phyloP scores from a whole-genome alignment of 2,888 invertebrate genomes.

The Dicyrtomina minuta region DNA sequence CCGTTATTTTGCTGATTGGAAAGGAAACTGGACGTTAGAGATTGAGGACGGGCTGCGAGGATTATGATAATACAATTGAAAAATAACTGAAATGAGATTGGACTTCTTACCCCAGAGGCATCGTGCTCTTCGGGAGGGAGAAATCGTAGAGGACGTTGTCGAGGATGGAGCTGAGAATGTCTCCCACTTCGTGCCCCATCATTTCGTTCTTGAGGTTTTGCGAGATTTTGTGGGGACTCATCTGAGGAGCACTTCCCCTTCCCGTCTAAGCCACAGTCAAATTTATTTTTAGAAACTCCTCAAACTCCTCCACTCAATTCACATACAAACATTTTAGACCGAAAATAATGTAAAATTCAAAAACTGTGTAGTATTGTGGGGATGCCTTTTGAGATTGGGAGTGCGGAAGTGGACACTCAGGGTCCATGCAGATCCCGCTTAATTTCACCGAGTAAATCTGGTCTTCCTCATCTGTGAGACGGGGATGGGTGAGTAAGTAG shows the following conservation, averaged over 20 bases:
- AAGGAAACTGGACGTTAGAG: not conserved
- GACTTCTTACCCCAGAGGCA: slow-evolving; percentile 12
- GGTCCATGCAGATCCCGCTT: slow-evolving; percentile 46
- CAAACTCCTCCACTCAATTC: too few relatives aligned
- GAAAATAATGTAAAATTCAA: too few relatives aligned
- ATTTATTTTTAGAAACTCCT: not conserved
- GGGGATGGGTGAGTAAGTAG: slow-evolving; percentile 49
- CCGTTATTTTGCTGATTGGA: slow-evolving; percentile 38
- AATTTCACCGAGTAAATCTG: slow-evolving; percentile 33
- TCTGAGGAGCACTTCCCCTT: not conserved
- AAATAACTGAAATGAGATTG: not conserved
- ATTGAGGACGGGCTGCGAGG: too few relatives aligned
- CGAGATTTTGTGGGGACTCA: not conserved
- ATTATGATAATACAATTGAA: not conserved
- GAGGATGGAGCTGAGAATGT: slow-evolving; percentile 38
- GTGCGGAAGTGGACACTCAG: slow-evolving; percentile 29
- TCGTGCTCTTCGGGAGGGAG: not conserved
- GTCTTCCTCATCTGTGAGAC: slow-evolving; percentile 31
- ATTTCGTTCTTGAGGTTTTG: not conserved
- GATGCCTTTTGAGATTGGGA: too few relatives aligned
- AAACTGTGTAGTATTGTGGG: too few relatives aligned
- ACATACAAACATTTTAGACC: too few relatives aligned
- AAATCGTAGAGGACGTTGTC: slow-evolving; percentile 37
- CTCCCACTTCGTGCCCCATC: slow-evolving; percentile 35
- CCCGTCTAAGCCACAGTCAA: not conserved